Conservation (phyloP, 2,113 vertebrate species). For the Xyrauchen texanus region DNA sequence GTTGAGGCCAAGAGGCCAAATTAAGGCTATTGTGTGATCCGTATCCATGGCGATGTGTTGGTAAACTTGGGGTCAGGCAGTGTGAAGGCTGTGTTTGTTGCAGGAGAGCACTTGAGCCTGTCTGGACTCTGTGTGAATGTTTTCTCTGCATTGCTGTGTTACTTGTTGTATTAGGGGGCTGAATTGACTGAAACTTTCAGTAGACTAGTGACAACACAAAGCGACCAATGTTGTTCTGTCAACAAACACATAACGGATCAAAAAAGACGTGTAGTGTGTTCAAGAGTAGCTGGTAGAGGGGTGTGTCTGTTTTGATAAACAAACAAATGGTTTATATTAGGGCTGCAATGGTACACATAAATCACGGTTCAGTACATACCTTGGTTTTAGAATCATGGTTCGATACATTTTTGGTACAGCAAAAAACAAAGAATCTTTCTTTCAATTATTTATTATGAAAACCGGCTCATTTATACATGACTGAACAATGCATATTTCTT, state of each 20-base stretch:
- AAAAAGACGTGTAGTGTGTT: slow-evolving; percentile 48
- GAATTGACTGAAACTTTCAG: no score
- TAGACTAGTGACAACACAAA: slow-evolving; percentile 67
- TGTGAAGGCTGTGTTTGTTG: slow-evolving; percentile 44
- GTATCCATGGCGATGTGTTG: slow-evolving; percentile 77
- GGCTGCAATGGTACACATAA: no score
- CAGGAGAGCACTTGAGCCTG: slow-evolving; percentile 65
- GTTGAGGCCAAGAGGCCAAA: slow-evolving; percentile 56
- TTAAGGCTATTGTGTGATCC: slow-evolving; percentile 69
- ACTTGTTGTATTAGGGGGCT: slow-evolving; percentile 19
- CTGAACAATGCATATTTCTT: no score
- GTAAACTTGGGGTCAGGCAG: slow-evolving; percentile 73
- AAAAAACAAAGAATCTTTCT: no score
- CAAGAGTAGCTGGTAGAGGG: background rate
- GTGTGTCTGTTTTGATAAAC: background rate
- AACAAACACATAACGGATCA: slow-evolving; percentile 71
- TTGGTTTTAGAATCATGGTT: no score
- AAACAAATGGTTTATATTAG: no score
- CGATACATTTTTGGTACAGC: no score
- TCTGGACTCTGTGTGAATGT: slow-evolving; percentile 54
- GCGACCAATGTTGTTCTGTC: slow-evolving; percentile 72
- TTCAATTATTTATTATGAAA: no score
- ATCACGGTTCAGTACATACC: no score
- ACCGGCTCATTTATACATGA: no score
- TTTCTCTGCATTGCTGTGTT: slow-evolving; percentile 55